These are phyloP conservation scores for Carabus problematicus DNA, from an alignment of 2,888 invertebrate species.

Conservation along the genomic window DNA sequence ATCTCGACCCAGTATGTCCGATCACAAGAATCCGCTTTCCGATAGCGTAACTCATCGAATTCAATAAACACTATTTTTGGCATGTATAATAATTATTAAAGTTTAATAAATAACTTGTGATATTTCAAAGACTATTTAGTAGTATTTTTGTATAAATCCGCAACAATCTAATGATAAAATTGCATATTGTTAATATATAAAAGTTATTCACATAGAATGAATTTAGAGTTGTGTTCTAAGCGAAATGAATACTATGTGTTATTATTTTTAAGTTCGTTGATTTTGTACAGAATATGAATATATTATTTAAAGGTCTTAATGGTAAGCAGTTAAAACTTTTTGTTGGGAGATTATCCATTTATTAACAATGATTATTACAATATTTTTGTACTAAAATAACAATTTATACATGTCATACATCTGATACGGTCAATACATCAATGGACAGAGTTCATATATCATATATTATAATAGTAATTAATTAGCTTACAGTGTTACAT, in stretches of 20 bases:
- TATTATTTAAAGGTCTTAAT: constrained; percentile 9
- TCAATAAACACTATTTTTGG: constrained; percentile 54
- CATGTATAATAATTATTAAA: too few species aligned
- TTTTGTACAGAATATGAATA: too few species aligned
- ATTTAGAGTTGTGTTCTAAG: background rate
- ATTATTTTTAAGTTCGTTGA: too few species aligned
- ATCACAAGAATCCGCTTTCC: constrained; percentile 77
- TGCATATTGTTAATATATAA: too few species aligned
- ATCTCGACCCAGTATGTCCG: constrained; percentile 80
- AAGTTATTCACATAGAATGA: too few species aligned
- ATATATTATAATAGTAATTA: constrained; percentile 47
- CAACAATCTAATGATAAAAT: too few species aligned
- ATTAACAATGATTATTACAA: constrained; percentile 50
- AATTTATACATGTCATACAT: constrained; percentile 48
- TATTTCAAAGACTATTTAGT: too few species aligned
- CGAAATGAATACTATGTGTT: too few species aligned
- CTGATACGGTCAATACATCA: constrained; percentile 29
- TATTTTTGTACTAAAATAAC: constrained; percentile 53
- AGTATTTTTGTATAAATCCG: too few species aligned
- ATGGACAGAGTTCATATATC: constrained; percentile 45
- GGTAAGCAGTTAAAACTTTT: background rate
- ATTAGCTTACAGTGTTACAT: too few species aligned
- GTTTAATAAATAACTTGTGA: too few species aligned
- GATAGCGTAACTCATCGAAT: constrained; percentile 68
- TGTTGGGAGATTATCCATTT: constrained; percentile 45